phyloP scores from a whole-genome alignment of 2,797 vertebrate genomes.

The Picus viridis region DNA sequence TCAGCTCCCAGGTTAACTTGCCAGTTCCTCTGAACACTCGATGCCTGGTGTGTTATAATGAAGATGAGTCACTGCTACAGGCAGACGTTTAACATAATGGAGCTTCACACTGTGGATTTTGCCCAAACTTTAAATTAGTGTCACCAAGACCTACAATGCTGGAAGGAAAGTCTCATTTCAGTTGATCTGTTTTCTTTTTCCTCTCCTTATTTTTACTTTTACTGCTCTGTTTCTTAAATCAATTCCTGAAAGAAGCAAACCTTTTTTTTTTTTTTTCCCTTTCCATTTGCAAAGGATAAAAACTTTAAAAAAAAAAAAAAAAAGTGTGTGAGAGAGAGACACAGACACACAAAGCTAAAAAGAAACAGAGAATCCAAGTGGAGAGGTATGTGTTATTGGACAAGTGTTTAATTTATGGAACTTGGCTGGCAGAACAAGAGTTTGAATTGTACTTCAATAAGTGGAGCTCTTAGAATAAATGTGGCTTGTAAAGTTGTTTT shows the following conservation, averaged over 20 bases:
- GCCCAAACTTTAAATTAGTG: neutral
- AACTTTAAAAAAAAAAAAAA: neutral
- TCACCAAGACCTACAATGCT: neutral
- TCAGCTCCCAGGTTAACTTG: neutral
- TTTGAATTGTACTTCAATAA: conserved; percentile 75
- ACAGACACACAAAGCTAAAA: conserved; percentile 58
- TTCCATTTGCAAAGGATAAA: conserved; percentile 1
- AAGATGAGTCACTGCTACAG: neutral
- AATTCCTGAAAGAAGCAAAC: conserved; percentile 15
- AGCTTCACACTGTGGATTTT: neutral
- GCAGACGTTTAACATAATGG: neutral
- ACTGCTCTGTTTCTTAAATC: neutral
- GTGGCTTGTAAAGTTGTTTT: conserved; percentile 70
- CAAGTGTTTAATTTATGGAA: conserved; percentile 74
- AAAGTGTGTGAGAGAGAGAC: neutral
- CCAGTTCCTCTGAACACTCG: neutral
- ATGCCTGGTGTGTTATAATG: fast-evolving
- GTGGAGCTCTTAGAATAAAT: conserved; percentile 67
- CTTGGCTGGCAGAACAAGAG: conserved; percentile 69
- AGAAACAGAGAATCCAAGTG: conserved; percentile 49
- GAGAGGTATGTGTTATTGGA: conserved; percentile 80
- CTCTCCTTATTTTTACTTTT: neutral
- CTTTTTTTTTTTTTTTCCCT: conserved; percentile 33
- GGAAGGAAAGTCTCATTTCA: neutral
- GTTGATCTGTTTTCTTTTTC: conserved; percentile 1